phyloP scores from a whole-genome alignment of 2,797 vertebrate genomes.

The Muscicapa striata region DNA sequence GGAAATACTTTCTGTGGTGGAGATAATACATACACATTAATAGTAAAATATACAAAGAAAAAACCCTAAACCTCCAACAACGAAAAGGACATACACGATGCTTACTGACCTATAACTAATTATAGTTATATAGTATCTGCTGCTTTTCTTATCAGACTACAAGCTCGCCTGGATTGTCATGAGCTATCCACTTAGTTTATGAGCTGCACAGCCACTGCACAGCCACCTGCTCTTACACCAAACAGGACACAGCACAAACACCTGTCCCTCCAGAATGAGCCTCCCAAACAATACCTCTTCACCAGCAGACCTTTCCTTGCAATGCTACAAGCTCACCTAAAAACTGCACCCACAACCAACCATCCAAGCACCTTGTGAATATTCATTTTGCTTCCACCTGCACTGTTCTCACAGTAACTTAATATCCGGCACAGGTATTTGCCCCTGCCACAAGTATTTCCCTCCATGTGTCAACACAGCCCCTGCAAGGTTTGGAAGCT shows the following conservation, averaged over 20 bases:
- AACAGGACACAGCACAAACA: neutral
- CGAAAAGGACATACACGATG: neutral
- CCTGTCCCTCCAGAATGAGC: neutral
- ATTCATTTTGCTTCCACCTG: neutral
- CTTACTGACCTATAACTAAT: neutral
- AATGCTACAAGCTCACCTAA: neutral
- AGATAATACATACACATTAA: slow-evolving; percentile 44
- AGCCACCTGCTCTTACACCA: neutral
- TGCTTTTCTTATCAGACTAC: neutral
- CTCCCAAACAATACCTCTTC: neutral
- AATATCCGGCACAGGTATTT: neutral
- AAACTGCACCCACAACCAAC: neutral
- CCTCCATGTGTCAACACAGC: neutral
- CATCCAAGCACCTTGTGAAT: neutral
- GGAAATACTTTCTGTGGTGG: slow-evolving; percentile 50
- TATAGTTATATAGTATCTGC: neutral
- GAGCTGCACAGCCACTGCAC: neutral
- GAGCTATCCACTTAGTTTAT: neutral
- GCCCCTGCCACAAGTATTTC: neutral
- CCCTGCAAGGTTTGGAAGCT: neutral
- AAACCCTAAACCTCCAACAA: neutral
- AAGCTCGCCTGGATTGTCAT: neutral
- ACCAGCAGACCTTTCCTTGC: neutral
- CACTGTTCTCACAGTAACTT: neutral
- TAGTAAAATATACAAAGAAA: slow-evolving; percentile 8